Evolutionary conservation across 2,888 invertebrate genomes (phyloP).

Genomic region (Myopa testacea): DNA sequence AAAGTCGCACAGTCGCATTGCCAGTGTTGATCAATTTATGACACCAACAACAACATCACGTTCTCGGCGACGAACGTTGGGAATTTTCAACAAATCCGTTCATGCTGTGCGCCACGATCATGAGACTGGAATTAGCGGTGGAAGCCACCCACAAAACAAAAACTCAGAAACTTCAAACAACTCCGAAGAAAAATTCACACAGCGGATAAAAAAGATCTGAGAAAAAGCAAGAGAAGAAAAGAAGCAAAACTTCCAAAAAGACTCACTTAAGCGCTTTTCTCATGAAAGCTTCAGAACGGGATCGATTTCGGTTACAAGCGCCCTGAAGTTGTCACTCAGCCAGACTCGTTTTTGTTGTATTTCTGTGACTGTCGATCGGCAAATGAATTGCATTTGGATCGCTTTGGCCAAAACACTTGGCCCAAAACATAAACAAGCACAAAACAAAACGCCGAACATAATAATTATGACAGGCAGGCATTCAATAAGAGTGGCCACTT

Average conservation of each 20-base stretch:
- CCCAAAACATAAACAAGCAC: slow-evolving; percentile 5
- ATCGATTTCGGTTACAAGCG: too few relatives aligned
- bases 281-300: neutral
- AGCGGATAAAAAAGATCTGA: neutral
- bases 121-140: slow-evolving; percentile 9
- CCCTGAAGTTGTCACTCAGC: neutral
- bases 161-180: neutral
- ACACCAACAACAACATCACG: slow-evolving; percentile 13
- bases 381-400: neutral
- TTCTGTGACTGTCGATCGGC: neutral
- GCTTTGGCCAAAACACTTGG: slow-evolving; percentile 1
- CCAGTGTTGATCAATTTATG: slow-evolving; percentile 15
- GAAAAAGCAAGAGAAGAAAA: neutral
- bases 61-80: neutral
- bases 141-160: slow-evolving; percentile 25
- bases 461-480: slow-evolving; percentile 32
- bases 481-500: slow-evolving; percentile 6
- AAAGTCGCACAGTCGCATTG: neutral
- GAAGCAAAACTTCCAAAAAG: neutral
- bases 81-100: slow-evolving; percentile 5
- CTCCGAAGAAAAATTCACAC: neutral
- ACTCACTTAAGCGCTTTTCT: neutral
- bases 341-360: neutral
- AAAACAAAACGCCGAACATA: slow-evolving; percentile 2
- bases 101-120: slow-evolving; percentile 23